Percentiles rank a stretch among this genome's conserved stretches.
These are phyloP conservation scores for Perognathus longimembris DNA, from an alignment of 2,113 vertebrate genomes.

Conservation along the genomic window DNA sequence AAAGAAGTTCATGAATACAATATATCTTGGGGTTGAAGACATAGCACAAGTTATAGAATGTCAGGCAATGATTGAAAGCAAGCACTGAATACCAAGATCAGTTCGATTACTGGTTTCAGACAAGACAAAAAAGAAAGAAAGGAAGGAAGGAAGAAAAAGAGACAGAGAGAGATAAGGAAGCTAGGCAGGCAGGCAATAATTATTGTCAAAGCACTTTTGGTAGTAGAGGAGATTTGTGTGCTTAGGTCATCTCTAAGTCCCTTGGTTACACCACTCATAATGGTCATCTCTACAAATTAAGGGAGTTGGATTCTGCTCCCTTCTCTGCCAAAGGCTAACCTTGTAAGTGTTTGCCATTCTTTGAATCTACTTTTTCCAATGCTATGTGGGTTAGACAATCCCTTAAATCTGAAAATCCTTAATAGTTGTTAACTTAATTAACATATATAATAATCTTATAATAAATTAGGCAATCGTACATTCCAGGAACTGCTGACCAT, in stretches of 20 bases:
- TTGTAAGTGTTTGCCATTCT: neutral
- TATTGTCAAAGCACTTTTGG: neutral
- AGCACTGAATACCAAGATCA: too few relatives aligned
- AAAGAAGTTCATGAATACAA: too few relatives aligned
- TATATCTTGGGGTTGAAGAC: too few relatives aligned
- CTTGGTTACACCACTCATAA: neutral
- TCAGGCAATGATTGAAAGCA: too few relatives aligned
- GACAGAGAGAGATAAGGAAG: too few relatives aligned
- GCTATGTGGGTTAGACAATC: neutral
- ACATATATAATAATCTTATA: neutral
- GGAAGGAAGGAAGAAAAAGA: too few relatives aligned
- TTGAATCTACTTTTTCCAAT: neutral
- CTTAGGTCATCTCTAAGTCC: slow-evolving; percentile 34
- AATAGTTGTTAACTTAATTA: neutral
- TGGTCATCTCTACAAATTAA: neutral
- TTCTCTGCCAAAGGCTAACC: neutral
- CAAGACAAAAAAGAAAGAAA: too few relatives aligned
- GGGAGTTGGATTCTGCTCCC: neutral
- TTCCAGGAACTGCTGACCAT: neutral
- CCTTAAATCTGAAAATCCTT: neutral
- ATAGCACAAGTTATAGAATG: too few relatives aligned
- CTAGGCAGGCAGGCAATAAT: too few relatives aligned
- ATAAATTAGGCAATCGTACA: neutral
- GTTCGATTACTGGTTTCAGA: too few relatives aligned
- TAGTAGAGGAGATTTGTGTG: neutral